phyloP scores from a whole-genome alignment of 2,797 vertebrate species.

The Cephalopachus bancanus region DNA sequence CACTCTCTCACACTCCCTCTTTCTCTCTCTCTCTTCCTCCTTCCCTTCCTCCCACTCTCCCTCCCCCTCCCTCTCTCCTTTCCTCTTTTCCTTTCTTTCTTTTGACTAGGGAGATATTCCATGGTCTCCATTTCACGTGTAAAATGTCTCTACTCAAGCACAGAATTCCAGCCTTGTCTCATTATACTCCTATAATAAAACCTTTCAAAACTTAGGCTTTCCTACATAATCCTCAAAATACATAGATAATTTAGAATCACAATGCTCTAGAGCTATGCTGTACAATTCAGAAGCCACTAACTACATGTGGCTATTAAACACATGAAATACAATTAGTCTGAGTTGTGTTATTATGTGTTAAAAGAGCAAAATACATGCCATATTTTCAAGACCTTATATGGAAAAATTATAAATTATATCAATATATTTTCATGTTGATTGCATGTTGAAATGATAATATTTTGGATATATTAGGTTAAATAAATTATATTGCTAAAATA shows the following conservation, averaged over 20 bases:
- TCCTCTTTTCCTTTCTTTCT: neutral
- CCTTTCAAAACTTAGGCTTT: neutral
- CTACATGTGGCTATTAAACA: neutral
- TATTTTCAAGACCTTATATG: neutral
- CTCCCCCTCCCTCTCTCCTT: neutral
- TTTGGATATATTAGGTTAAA: neutral
- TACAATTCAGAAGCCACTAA: neutral
- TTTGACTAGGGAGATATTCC: neutral
- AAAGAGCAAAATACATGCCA: neutral
- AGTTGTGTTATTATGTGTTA: neutral
- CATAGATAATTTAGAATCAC: neutral
- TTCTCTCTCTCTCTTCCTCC: neutral
- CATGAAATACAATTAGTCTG: neutral
- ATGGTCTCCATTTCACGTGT: neutral
- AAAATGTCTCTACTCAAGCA: neutral
- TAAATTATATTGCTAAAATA: neutral
- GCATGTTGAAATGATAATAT: slow-evolving; percentile 4
- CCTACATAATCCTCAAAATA: neutral
- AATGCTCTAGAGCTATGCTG: neutral
- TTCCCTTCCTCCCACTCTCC: no score
- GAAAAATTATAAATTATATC: slow-evolving; percentile 9
- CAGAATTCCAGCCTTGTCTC: neutral
- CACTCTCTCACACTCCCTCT: neutral
- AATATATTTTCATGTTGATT: neutral
- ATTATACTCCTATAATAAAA: neutral